Evolutionary conservation across 2,888 invertebrate genomes (phyloP), one percentile per base, ranked within the genome.

Genomic region (Aspidapion aeneum): DNA sequence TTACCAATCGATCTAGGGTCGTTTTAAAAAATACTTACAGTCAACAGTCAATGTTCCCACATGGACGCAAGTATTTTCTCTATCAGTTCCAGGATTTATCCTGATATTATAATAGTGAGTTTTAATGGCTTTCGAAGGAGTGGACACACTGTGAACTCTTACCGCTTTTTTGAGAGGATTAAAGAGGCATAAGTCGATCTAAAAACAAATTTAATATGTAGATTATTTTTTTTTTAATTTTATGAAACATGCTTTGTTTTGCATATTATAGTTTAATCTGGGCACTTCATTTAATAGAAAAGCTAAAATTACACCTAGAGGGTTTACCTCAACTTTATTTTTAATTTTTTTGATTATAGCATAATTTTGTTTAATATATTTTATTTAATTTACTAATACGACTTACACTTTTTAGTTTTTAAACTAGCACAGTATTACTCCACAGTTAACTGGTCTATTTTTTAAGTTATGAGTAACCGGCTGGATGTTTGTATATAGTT

Each of bases 21-120:
- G n/a, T n/a, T n/a, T n/a, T n/a, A n/a, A n/a, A n/a, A 35, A 17
- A 60, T 67, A 82, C 86, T 84, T 77, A 91, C 91, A 91, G 80
- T 90, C 86, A 69, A 90, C 86, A 61, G 86, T 85, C 67, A 90
- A 79, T 62, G 85, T 84, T 61, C 91, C 92, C 59, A 91, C 84
- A 69, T 85, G 82, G 35, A 86, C 72, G 61, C 77, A 75, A 50
- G 68, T 64, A 55, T 66, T 63, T 21, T 67, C 68, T 54, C 66
- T 66, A 66, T 84, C 82, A 17, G 87, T 81, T 74, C 87, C 86
- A n/a, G 89, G 86, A 63, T 86, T 86, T 71, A 90, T 81, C 73
- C 85, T 84, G 60, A 86, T 78, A 65, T 87, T 87, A 73, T 86
- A 83, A 78, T 89, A 90, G 73, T 87, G 86, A 69, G 90, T 84